Evolutionary conservation across 2,113 vertebrate species (phyloP).

Genomic region (Pseudopodoces humilis): DNA sequence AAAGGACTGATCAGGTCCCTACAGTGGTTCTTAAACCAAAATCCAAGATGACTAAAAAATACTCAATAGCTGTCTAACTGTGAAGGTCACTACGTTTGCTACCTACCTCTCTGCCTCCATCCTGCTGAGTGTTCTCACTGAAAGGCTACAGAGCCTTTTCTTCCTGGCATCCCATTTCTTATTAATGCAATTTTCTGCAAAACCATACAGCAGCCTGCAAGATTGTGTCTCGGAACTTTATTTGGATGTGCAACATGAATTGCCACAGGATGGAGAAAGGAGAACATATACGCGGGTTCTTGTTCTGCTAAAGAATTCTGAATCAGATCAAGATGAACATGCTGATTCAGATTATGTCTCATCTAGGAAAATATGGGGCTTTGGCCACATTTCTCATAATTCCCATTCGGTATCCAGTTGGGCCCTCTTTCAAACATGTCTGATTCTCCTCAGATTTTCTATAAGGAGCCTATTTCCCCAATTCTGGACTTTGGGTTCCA

Average conservation of each 20-base stretch:
- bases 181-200: background rate
- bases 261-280: background rate
- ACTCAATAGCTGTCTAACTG: background rate
- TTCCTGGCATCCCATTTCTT: background rate
- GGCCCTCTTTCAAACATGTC: background rate
- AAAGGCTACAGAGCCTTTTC: background rate
- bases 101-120: background rate
- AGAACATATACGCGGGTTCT: rapidly evolving
- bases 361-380: background rate
- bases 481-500: background rate
- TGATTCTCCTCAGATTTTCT: background rate
- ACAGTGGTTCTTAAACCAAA: background rate
- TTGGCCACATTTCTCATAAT: background rate
- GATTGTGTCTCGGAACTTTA: background rate
- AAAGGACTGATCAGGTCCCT: background rate
- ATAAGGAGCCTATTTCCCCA: background rate
- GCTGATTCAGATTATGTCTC: background rate
- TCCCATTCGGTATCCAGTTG: background rate
- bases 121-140: rapidly evolving
- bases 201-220: background rate
- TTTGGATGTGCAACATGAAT: background rate
- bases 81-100: background rate
- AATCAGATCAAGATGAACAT: background rate
- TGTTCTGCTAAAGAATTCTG: background rate
- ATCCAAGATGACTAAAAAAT: background rate